Evolutionary conservation across 2,797 vertebrate species (phyloP), one percentile per base, ranked within the genome.

Genomic region (Chromobotia macracanthus): DNA sequence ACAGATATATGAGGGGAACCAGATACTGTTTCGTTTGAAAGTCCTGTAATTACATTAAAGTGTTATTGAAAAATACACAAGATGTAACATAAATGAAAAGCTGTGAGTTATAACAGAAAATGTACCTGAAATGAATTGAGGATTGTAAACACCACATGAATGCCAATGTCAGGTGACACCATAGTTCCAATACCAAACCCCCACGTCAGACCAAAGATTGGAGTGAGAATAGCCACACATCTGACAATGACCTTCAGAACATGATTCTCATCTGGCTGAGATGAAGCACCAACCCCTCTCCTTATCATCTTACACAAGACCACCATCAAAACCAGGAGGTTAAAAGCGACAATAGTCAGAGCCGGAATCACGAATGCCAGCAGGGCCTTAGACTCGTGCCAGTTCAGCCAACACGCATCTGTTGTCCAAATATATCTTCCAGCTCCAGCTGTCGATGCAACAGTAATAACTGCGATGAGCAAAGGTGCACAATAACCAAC

Each of bases 151-250:
- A 80, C 31, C 0, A 81, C 21, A 51, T 80, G 74, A 71, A 85
- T 18, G 3, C 75, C 81, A 0, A 56, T 23, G 0, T 28, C 28
- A 4, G 3, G 1, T 25, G 84, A 85, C 23, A 85, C 70, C 78
- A 85, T 55, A 60, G 78, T 83, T 48, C 84, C 81, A 48, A 85
- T 80, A 28, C 84, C 84, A 19, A 99, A 93, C 69, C 93, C 92
- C 97, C 97, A 99, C 0, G 97, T 99, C 64, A 97, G 90, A 55
- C 97, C 97, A 79, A 99, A 89, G 5, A 98, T 86, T 0, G 96
- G 95, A 0, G 96, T 97, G 83, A 98, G 90, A 77, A 98, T 91
- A 7, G 93, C 92, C 11, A 98, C 86, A 56, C 94, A 94, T 88
- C 95, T 94, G 44, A 82, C 82, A 64, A 97, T 93, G 63, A 96